Percentiles rank a stretch among this genome's conserved stretches.
Evolutionary conservation across 2,888 invertebrate genomes (phyloP).

Genomic region (Oligia latruncula): DNA sequence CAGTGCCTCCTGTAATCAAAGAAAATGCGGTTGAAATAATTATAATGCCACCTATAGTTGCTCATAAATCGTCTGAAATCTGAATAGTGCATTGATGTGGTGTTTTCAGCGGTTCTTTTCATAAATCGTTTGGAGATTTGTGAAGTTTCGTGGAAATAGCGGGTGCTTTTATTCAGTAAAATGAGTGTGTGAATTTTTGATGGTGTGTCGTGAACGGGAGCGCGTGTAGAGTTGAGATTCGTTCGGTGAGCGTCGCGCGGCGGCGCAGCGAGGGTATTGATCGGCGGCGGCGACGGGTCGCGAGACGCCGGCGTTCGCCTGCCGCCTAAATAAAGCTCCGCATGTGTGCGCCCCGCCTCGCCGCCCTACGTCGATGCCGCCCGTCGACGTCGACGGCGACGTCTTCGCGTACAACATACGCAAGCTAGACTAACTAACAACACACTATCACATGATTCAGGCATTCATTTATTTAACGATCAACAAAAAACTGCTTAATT

Average conservation of each 20-base stretch:
- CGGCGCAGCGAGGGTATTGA: constrained; percentile 89
- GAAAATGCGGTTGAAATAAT: constrained; percentile 26
- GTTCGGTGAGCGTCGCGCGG: constrained; percentile 84
- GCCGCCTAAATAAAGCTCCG: constrained; percentile 90
- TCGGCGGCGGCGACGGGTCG: constrained; percentile 85
- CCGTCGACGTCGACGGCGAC: constrained; percentile 64
- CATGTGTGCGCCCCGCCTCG: constrained; percentile 84
- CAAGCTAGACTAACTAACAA: constrained; percentile 57
- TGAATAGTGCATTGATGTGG: constrained; percentile 53
- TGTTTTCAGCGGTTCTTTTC: constrained; percentile 48
- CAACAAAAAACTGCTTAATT: constrained; percentile 4
- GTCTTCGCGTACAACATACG: constrained; percentile 66
- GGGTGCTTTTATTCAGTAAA: constrained; percentile 82
- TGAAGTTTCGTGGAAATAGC: constrained; percentile 59
- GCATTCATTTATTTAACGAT: constrained; percentile 31
- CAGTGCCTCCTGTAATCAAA: constrained; percentile 44
- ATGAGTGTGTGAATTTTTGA: constrained; percentile 89
- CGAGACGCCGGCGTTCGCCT: constrained; percentile 88
- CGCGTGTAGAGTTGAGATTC: constrained; percentile 85
- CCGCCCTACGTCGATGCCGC: constrained; percentile 82
- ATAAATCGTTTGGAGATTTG: constrained; percentile 62
- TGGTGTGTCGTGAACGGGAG: constrained; percentile 85
- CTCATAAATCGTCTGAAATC: constrained; percentile 25
- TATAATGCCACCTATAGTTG: constrained; percentile 2
- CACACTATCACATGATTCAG: constrained; percentile 59